A percentile compares a stretch with the other conserved stretches of the same genome.
Conservation (phyloP, 2,888 invertebrate genomes). For the Caenorhabditis sulstoni region DNA sequence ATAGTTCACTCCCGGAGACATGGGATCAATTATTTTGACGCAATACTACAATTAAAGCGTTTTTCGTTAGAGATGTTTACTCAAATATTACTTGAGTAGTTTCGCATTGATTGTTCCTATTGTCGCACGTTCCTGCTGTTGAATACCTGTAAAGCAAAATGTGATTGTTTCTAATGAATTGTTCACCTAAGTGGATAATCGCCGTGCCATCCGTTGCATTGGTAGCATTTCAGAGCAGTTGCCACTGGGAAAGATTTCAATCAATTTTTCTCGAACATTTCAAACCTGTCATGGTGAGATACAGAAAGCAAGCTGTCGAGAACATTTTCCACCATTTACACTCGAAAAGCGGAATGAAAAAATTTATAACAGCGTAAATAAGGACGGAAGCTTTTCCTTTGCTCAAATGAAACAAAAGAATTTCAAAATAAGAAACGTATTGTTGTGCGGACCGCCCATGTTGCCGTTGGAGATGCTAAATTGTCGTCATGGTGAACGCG, state of each 20-base stretch:
- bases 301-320: neutral
- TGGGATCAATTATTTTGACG: conserved; percentile 70
- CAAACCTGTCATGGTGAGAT: conserved; percentile 3
- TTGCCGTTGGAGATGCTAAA: conserved; percentile 7
- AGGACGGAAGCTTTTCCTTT: neutral
- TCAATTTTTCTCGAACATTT: neutral
- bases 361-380: neutral
- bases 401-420: conserved; percentile 36
- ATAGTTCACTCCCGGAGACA: conserved; percentile 64
- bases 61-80: neutral
- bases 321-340: neutral
- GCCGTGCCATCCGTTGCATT: conserved; percentile 72
- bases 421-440: conserved; percentile 36
- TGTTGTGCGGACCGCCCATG: conserved; percentile 12
- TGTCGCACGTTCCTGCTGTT: conserved; percentile 64
- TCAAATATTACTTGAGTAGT: conserved; percentile 64
- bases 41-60: conserved; percentile 64
- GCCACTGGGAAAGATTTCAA: conserved; percentile 22
- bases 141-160: conserved; percentile 38
- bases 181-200: conserved; percentile 54
- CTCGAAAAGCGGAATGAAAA: conserved; percentile 25
- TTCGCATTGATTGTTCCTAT: conserved; percentile 69
- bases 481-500: neutral
- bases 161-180: neutral
- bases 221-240: conserved; percentile 60